Base-by-base conservation (phyloP, 2,797 vertebrate genomes). In the Limnodromus scolopaceus region DNA sequence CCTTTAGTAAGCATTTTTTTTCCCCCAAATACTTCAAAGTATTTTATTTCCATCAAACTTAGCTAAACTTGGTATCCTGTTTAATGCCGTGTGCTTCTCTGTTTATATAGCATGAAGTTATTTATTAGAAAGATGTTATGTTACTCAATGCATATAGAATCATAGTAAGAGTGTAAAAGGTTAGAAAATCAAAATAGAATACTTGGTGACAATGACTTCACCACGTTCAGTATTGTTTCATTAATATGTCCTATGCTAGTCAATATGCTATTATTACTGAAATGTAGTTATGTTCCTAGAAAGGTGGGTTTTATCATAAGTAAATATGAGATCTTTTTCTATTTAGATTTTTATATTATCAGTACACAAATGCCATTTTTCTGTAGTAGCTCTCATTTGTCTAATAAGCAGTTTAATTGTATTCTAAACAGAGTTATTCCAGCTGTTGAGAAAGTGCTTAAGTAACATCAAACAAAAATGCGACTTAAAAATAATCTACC, bases 171-270 rank as follows among this genome's bases (percentile, higher is more conserved):
- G 49, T 15, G 9, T 79, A 72, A 63, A 81, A 51, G 15, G 14
- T 68, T 69, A 66, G 55, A 82, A 94, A 96, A 92, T 84, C 22
- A 87, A 92, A 96, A 70, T 68, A 72, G 5, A 74, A 23, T 84
- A 60, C 16, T 68, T 79, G 6, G 12, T 76, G 41, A 49, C 43
- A 87, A 9, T 76, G 24, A 69, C 51, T 92, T 87, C 3, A 24
- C 77, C 7, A 5, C 4, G 1, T 89, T 93, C 45, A 60, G 36
- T 77, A 30, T 46, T 70, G 9, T 79, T 92, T 84, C 53, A 46
- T 83, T 78, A 74, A 10, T 89, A 51, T n/a, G 25, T 65, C n/a
- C 30, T 66, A 5, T n/a, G 51, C 28, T 54, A 60, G 49, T 87
- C 60, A 88, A 10, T 77, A 70, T 23, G 27, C 32, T 87, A 13